Base-by-base conservation (phyloP, 2,797 vertebrate genomes). In the Acanthopagrus latus region DNA sequence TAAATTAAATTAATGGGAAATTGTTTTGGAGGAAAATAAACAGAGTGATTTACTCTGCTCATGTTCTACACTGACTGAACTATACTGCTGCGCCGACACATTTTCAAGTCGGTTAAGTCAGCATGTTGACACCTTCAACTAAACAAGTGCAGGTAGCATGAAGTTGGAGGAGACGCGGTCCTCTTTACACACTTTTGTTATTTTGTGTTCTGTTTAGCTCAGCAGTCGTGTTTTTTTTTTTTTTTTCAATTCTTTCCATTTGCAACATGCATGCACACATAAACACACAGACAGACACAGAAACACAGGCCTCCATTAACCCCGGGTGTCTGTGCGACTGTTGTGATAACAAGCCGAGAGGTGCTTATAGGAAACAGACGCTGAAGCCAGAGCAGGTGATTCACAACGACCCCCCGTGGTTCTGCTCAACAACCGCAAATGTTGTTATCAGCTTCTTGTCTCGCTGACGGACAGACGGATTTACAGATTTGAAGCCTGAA, bases 361-460 rank as follows among this genome's bases (percentile, higher is more conserved):
- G 44, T 74, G 90, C 87, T 91, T 89, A 84, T 85, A 78, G 86
- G 72, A 87, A 92, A 92, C 88, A 89, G 80, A 76, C 78, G 80
- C 71, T 50, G 74, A 33, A 59, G 81, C 70, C 56, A 74, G 78
- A 89, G 72, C 85, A 82, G 82, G 79, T 89, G 29, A 33, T 33
- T 1, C 29, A 33, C 6, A 33, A 33, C 29, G 7, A 6, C 5
- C 29, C 29, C 29, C 29, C 5, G 5, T 1, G 29, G 29, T 33
- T 33, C 29, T 33, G 29, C 29, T 33, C 29, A 7, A 6, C 6
- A 7, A 7, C 1, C 29, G 6, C 29, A 33, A 33, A 33, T 7
- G 29, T 33, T 33, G 29, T 7, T 7, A 7, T 33, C 29, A 21
- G 51, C 51, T 52, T 12, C n/a, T 13, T n/a, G 21, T 14, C 12